Evolutionary conservation across 2,797 vertebrate species (phyloP).

Genomic region (Platyrinchus mystaceus): DNA sequence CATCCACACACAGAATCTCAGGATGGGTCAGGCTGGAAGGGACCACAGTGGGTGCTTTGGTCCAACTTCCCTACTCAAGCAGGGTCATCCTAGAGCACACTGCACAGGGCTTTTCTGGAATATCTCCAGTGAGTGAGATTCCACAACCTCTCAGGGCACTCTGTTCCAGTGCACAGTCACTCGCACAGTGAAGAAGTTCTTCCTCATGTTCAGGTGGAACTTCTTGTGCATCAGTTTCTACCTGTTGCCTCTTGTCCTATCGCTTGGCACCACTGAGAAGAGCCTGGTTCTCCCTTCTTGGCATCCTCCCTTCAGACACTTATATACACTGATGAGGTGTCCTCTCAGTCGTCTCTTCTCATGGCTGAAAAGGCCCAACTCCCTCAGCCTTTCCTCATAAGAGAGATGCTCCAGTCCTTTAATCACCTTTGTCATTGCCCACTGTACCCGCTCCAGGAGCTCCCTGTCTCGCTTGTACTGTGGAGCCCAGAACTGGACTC

Average conservation of each 20-base stretch:
- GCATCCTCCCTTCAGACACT: not conserved
- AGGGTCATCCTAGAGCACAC: not conserved
- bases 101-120: not conserved
- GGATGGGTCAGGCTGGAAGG: not conserved
- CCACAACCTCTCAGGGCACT: not conserved
- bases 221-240: not conserved
- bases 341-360: not conserved
- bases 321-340: too few relatives aligned
- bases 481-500: not conserved
- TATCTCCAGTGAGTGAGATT: not conserved
- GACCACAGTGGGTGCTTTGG: not conserved
- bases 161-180: not conserved
- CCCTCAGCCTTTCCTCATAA: not conserved
- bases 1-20: not conserved
- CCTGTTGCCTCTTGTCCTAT: not conserved
- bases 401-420: not conserved
- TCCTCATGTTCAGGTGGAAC: not conserved
- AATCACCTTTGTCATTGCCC: too few relatives aligned
- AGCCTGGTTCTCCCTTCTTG: not conserved
- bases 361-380: not conserved
- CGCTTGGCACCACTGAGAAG: not conserved
- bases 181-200: not conserved
- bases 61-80: not conserved
- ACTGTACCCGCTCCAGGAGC: not conserved
- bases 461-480: accelerated